Conservation (phyloP, 2,797 vertebrate genomes). For the Meriones psammophilus region DNA sequence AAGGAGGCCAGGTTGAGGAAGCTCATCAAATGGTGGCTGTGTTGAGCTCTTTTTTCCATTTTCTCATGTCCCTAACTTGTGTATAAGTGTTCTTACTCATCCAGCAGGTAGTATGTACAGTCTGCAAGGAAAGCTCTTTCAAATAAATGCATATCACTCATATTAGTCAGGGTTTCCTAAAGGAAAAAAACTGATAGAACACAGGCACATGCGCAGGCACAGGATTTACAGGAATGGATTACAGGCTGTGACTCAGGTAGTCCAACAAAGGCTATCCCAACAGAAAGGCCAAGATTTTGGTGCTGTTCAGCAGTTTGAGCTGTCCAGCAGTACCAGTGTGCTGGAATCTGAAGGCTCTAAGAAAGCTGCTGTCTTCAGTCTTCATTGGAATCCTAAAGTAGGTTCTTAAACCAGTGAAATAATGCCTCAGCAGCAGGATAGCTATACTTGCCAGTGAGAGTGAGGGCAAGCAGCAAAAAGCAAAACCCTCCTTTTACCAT, state of each 20-base stretch:
- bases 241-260: neutral
- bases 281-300: neutral
- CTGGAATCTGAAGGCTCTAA: neutral
- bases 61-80: neutral
- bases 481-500: neutral
- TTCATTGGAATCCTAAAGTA: neutral
- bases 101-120: neutral
- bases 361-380: neutral
- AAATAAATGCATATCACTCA: neutral
- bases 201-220: too few species aligned
- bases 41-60: neutral
- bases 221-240: neutral
- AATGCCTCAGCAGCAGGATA: neutral
- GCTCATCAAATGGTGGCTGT: neutral
- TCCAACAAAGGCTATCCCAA: neutral
- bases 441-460: neutral
- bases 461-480: neutral
- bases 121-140: neutral
- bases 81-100: neutral
- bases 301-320: neutral
- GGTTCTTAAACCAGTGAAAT: neutral
- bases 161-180: neutral
- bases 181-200: neutral
- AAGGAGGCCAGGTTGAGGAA: neutral
- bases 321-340: neutral